These are phyloP conservation scores for Galago senegalensis DNA, from an alignment of 2,797 vertebrate species.

Conservation along the genomic window DNA sequence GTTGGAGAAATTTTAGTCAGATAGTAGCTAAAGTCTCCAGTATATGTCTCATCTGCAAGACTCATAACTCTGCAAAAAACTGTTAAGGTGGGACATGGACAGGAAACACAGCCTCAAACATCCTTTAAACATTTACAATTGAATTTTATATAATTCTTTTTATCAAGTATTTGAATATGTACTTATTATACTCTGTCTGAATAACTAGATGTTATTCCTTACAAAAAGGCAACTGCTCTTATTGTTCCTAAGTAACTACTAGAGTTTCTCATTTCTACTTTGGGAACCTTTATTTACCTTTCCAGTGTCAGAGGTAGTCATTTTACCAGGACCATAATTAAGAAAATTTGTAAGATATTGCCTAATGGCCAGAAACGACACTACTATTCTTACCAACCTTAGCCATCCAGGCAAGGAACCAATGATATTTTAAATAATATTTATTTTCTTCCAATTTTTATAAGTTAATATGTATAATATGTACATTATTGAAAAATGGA, in stretches of 20 bases:
- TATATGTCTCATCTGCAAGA: background rate
- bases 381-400: background rate
- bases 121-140: background rate
- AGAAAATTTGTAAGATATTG: background rate
- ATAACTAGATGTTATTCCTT: background rate
- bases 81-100: background rate
- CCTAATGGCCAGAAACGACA: background rate
- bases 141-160: background rate
- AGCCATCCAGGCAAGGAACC: background rate
- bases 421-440: background rate
- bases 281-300: background rate
- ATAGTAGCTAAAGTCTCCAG: background rate
- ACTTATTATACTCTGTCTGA: background rate
- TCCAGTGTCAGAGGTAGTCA: background rate
- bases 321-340: background rate
- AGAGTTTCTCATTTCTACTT: background rate
- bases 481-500: background rate
- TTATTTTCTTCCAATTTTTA: background rate
- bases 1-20: background rate
- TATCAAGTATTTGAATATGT: slow-evolving; percentile 8
- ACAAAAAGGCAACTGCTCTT: background rate
- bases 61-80: background rate
- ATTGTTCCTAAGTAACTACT: background rate
- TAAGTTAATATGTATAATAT: background rate
- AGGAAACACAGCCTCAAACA: background rate